These are phyloP conservation scores for Notarius lentiginosus DNA, from an alignment of 2,113 vertebrate genomes.

Conservation along the genomic window DNA sequence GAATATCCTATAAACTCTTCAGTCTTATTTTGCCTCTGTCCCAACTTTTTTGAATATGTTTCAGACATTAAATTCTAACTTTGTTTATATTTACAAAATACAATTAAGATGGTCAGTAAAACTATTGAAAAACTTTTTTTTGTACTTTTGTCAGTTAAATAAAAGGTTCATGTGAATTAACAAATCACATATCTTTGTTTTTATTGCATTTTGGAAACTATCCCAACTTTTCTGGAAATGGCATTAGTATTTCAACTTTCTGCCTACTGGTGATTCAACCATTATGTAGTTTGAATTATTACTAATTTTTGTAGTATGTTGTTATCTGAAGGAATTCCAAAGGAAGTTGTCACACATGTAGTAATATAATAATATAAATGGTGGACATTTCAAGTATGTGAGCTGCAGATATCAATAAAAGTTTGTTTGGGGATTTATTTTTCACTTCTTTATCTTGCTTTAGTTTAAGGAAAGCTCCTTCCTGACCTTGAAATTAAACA, in stretches of 20 bases:
- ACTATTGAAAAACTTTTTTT: too few species aligned
- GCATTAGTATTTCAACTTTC: not conserved
- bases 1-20: too few species aligned
- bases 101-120: too few species aligned
- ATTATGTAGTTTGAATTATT: not conserved
- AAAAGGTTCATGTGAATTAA: too few species aligned
- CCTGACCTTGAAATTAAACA: constrained; percentile 7
- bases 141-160: too few species aligned
- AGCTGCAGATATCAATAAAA: not conserved
- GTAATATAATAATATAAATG: not conserved
- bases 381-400: not conserved
- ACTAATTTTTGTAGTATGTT: not conserved
- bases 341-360: not conserved
- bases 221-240: too few species aligned
- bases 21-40: too few species aligned
- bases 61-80: too few species aligned
- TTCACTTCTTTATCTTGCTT: not conserved
- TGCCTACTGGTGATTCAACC: not conserved
- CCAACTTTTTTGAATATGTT: too few species aligned
- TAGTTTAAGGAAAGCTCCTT: not conserved
- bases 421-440: not conserved
- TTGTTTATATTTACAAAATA: too few species aligned
- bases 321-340: not conserved
- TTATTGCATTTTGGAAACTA: too few species aligned
- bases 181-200: too few species aligned